Percentiles rank a stretch among this genome's conserved stretches.
These are phyloP conservation scores for Falcunculus frontatus DNA, from an alignment of 2,113 vertebrate genomes.

Conservation along the genomic window DNA sequence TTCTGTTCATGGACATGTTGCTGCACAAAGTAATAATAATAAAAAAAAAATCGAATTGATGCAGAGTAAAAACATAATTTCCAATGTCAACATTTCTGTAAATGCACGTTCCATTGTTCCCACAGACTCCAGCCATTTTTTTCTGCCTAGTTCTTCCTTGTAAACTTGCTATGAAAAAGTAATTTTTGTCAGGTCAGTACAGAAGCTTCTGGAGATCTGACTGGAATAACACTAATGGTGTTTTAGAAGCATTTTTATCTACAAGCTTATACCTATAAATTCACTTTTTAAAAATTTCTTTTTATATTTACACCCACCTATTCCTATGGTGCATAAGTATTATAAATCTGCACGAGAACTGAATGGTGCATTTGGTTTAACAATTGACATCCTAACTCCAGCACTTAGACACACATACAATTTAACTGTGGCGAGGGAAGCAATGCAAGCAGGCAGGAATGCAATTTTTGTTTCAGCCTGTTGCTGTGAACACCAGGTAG, in stretches of 20 bases:
- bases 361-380: neutral
- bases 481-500: neutral
- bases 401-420: neutral
- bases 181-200: neutral
- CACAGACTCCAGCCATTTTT: neutral
- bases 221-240: neutral
- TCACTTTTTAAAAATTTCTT: neutral
- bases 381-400: neutral
- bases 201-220: neutral
- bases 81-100: neutral
- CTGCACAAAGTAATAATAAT: neutral
- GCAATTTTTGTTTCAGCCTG: neutral
- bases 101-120: neutral
- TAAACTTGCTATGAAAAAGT: neutral
- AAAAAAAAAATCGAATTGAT: neutral
- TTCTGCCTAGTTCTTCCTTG: neutral
- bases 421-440: neutral
- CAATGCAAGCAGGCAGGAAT: neutral
- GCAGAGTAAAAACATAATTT: neutral
- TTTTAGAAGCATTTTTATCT: neutral
- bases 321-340: neutral
- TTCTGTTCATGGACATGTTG: fast-evolving
- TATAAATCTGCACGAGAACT: neutral
- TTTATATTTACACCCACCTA: neutral
- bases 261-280: neutral